Evolutionary conservation across 2,888 invertebrate species (phyloP).

Genomic region (Drosophila nr. perissopoda): DNA sequence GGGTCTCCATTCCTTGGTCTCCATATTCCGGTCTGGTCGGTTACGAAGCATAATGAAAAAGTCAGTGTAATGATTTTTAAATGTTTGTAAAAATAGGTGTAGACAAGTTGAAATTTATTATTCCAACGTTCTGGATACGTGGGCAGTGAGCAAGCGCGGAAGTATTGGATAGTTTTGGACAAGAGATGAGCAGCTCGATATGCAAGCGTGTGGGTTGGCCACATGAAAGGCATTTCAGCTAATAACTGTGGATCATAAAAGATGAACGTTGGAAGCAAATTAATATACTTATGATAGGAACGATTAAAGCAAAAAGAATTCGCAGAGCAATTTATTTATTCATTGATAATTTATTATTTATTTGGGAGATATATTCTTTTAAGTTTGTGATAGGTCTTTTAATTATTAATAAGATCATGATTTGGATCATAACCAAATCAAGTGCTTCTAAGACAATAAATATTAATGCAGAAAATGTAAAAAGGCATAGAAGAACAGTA

Average conservation of each 20-base stretch:
- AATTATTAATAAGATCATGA: no score
- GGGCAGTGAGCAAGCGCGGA: slow-evolving; percentile 61
- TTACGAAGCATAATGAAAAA: slow-evolving; percentile 76
- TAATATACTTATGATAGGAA: not conserved
- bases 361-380: not conserved
- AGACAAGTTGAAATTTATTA: slow-evolving; percentile 83
- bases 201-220: slow-evolving; percentile 38
- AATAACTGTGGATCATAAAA: slow-evolving; percentile 28
- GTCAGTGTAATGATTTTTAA: slow-evolving; percentile 80
- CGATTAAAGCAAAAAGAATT: not conserved
- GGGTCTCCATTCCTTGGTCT: slow-evolving; percentile 20
- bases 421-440: not conserved
- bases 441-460: not conserved
- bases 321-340: not conserved
- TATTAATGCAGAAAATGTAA: not conserved
- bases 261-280: not conserved
- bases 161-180: slow-evolving; percentile 58
- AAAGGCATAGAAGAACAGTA: not conserved
- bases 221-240: slow-evolving; percentile 28
- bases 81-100: slow-evolving; percentile 81
- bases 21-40: slow-evolving; percentile 21
- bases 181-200: slow-evolving; percentile 52
- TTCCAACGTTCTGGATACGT: slow-evolving; percentile 66
- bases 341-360: not conserved
- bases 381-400: no score